These are phyloP conservation scores for Cyanocitta stelleri DNA, from an alignment of 2,113 vertebrate species.

Conservation along the genomic window DNA sequence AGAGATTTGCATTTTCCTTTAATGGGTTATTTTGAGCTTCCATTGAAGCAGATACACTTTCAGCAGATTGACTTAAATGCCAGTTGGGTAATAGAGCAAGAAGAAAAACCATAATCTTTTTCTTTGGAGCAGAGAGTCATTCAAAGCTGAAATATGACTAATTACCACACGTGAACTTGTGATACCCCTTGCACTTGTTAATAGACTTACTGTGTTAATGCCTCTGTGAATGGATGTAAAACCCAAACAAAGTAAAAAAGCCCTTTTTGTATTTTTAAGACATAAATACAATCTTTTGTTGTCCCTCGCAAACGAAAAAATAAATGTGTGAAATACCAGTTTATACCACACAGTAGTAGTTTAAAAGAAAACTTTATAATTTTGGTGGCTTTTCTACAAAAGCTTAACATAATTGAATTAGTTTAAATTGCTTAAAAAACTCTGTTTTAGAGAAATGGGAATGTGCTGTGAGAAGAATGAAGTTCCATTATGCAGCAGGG, in stretches of 20 bases:
- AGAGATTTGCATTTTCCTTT: constrained; percentile 25
- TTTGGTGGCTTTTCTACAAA: not conserved
- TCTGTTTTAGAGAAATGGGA: not conserved
- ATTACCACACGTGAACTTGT: constrained; percentile 10
- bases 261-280: not conserved
- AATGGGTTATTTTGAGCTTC: constrained; percentile 33
- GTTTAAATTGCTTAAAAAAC: not conserved
- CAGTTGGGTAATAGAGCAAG: constrained; percentile 25
- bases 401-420: not conserved
- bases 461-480: not conserved
- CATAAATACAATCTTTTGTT: not conserved
- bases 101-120: constrained; percentile 32
- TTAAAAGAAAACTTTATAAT: not conserved
- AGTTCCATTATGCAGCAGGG: not conserved
- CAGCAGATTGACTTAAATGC: constrained; percentile 41
- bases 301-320: not conserved
- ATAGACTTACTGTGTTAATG: not conserved
- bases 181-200: constrained; percentile 14
- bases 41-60: constrained; percentile 24
- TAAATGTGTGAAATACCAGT: not conserved
- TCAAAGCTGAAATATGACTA: constrained; percentile 32
- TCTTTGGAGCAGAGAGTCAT: not conserved
- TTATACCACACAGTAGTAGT: not conserved
- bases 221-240: not conserved
- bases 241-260: not conserved